Conservation (phyloP, 2,888 invertebrate species). For the Plusia festucae region DNA sequence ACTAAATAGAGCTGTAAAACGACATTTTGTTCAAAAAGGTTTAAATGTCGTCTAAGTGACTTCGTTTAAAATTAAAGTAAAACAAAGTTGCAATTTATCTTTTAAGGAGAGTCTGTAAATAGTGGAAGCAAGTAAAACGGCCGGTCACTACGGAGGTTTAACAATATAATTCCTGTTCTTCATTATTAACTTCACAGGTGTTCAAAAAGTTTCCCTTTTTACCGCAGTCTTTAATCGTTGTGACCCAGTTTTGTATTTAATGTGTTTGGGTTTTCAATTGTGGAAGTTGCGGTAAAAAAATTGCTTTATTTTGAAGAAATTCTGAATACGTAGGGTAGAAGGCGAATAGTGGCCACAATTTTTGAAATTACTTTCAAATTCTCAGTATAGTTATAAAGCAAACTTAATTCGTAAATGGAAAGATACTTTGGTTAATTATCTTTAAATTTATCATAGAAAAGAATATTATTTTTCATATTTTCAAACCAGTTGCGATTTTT, state of each 20-base stretch:
- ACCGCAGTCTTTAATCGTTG: constrained; percentile 13
- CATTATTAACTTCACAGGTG: constrained; percentile 14
- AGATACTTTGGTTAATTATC: too few relatives aligned
- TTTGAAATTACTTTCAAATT: too few relatives aligned
- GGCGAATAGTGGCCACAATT: too few relatives aligned
- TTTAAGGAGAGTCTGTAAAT: constrained; percentile 16
- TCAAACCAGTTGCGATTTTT: too few relatives aligned
- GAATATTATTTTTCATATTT: too few relatives aligned
- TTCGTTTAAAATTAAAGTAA: constrained; percentile 30
- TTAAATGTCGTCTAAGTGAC: constrained; percentile 21
- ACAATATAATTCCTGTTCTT: constrained; percentile 25
- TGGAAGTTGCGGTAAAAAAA: not conserved
- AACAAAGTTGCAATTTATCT: constrained; percentile 34
- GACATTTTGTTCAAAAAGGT: constrained; percentile 20
- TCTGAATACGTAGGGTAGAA: not conserved
- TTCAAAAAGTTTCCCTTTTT: constrained; percentile 17
- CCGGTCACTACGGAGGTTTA: constrained; percentile 16
- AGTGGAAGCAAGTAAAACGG: constrained; percentile 15
- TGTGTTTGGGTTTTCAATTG: constrained; percentile 17
- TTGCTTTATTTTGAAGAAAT: not conserved
- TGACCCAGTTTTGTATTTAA: constrained; percentile 27
- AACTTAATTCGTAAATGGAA: too few relatives aligned
- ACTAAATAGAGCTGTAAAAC: constrained; percentile 20
- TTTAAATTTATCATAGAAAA: too few relatives aligned
- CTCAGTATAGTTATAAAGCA: too few relatives aligned